Evolutionary conservation across 1,140 invertebrate species (phyloP).

Genomic region (Hyles euphorbiae): DNA sequence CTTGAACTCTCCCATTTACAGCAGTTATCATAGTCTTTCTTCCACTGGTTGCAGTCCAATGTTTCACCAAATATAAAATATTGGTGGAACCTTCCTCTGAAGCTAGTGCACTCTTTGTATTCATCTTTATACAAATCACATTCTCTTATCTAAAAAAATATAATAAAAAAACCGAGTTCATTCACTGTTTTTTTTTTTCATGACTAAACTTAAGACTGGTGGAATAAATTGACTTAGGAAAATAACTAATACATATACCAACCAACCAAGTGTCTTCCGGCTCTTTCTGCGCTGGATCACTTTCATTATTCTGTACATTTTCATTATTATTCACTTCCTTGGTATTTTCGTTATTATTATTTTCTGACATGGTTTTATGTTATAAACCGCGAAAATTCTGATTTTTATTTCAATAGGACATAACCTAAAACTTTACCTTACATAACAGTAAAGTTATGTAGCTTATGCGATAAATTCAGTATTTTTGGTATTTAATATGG

Average conservation of each 20-base stretch:
- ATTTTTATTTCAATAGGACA: constrained; percentile 1
- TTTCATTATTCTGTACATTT: neutral
- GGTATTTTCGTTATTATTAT: neutral
- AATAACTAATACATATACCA: constrained; percentile 10
- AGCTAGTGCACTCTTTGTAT: constrained; percentile 85
- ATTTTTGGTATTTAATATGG: too few relatives aligned
- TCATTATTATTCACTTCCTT: constrained; percentile 9
- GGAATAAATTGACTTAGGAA: too few relatives aligned
- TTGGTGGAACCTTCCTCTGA: constrained; percentile 88
- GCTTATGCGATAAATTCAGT: neutral
- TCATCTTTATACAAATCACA: constrained; percentile 86
- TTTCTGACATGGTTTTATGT: constrained; percentile 17
- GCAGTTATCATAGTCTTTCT: constrained; percentile 86
- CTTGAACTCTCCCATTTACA: constrained; percentile 78
- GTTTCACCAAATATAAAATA: constrained; percentile 87
- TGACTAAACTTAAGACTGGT: too few relatives aligned
- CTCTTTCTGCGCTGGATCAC: constrained; percentile 13
- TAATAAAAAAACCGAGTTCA: constrained; percentile 4
- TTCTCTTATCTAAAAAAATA: constrained; percentile 78
- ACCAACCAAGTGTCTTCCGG: constrained; percentile 53
- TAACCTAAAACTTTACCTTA: neutral
- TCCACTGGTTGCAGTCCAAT: constrained; percentile 86
- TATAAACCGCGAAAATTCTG: neutral
- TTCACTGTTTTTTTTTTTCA: neutral
- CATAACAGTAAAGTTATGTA: neutral